phyloP scores from a whole-genome alignment of 2,888 invertebrate species.

The Diplolepis rosae region DNA sequence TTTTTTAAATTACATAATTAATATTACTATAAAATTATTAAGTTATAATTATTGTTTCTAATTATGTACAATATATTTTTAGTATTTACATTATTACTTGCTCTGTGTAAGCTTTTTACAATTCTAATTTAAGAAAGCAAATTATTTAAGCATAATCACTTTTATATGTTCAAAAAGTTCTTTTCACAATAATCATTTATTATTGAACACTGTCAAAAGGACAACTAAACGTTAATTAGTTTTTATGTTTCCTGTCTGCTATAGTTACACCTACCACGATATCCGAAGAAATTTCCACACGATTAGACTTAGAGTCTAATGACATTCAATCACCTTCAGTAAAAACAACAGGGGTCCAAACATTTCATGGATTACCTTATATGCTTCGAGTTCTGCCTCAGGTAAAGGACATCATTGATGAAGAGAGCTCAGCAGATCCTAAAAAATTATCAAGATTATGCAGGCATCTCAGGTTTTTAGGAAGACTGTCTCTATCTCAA shows the following conservation, averaged over 20 bases:
- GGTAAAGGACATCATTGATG: conserved; percentile 62
- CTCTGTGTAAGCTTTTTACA: no score
- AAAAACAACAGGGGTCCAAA: conserved; percentile 72
- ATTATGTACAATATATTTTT: no score
- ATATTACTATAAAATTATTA: no score
- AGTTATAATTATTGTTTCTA: no score
- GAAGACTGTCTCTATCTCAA: conserved; percentile 65
- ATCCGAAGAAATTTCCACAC: conserved; percentile 55
- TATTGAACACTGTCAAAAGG: no score
- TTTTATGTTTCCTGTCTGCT: background rate
- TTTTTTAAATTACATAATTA: no score
- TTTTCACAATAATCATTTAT: no score
- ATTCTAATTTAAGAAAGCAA: no score
- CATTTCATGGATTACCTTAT: conserved; percentile 74
- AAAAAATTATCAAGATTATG: conserved; percentile 58
- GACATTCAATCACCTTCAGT: conserved; percentile 43
- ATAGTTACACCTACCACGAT: conserved; percentile 51
- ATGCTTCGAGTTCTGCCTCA: conserved; percentile 78
- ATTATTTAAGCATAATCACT: no score
- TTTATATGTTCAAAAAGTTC: no score
- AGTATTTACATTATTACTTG: no score
- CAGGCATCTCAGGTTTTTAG: conserved; percentile 65
- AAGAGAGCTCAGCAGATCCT: conserved; percentile 46
- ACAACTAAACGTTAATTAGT: background rate
- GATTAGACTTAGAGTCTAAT: conserved; percentile 49